A percentile compares a stretch with the other conserved stretches of the same genome.
Conservation (phyloP, 2,888 invertebrate species). For the Adelphocoris suturalis region DNA sequence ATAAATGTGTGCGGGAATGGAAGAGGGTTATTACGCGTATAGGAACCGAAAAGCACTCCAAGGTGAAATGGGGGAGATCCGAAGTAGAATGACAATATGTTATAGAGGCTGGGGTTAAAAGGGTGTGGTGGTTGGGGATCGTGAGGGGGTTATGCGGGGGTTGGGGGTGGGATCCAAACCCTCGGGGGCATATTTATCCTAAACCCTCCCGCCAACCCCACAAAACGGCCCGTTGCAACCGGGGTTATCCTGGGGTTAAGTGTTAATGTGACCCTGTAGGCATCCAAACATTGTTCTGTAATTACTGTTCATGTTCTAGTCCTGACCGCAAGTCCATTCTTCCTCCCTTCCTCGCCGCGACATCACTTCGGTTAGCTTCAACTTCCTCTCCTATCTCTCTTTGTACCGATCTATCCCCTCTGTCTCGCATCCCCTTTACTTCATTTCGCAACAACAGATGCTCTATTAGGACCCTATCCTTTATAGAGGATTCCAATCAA, state of each 20-base stretch:
- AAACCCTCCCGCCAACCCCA: slow-evolving; percentile 15
- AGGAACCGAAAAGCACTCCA: slow-evolving; percentile 53
- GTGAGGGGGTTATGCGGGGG: background rate
- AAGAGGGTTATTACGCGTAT: slow-evolving; percentile 51
- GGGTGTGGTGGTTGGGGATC: background rate
- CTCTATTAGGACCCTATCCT: no score
- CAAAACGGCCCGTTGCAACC: slow-evolving; percentile 2
- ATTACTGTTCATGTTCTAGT: slow-evolving; percentile 71
- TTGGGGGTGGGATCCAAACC: slow-evolving; percentile 52
- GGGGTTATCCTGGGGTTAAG: slow-evolving; percentile 58
- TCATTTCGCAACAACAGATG: background rate
- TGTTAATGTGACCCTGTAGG: slow-evolving; percentile 71
- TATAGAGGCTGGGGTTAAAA: slow-evolving; percentile 16
- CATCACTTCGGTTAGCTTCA: slow-evolving; percentile 50
- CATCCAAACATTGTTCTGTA: slow-evolving; percentile 71
- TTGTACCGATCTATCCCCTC: background rate
- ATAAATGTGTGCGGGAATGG: slow-evolving; percentile 43
- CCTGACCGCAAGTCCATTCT: slow-evolving; percentile 65
- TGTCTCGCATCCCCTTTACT: background rate
- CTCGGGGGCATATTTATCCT: slow-evolving; percentile 65
- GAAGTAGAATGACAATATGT: slow-evolving; percentile 61
- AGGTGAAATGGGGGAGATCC: slow-evolving; percentile 60
- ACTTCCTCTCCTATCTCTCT: slow-evolving; percentile 41
- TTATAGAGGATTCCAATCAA: no score
- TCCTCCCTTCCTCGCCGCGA: slow-evolving; percentile 6